phyloP scores from a whole-genome alignment of 2,797 vertebrate genomes.

The Sphaeramia orbicularis region DNA sequence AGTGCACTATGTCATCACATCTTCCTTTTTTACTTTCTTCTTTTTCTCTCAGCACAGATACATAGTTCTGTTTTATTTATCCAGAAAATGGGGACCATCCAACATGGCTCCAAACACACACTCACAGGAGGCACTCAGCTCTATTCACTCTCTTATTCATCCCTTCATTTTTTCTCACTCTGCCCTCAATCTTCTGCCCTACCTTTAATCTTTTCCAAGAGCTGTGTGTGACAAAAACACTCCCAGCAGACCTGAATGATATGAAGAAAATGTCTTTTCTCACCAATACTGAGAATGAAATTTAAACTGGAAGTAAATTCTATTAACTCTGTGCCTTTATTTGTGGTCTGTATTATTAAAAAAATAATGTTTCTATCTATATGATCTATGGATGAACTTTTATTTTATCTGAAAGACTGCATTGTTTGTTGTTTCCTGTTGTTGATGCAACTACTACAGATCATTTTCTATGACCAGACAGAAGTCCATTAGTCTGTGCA shows the following conservation, averaged over 20 bases:
- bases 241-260: neutral
- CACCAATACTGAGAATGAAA: neutral
- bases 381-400: too few relatives aligned
- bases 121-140: conserved; percentile 6
- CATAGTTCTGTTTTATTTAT: conserved; percentile 22
- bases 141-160: conserved; percentile 1
- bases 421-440: too few relatives aligned
- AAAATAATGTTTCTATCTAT: too few relatives aligned
- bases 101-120: neutral
- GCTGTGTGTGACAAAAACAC: neutral
- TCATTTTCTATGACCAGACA: too few relatives aligned
- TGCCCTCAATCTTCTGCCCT: conserved; percentile 8
- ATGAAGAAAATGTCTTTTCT: neutral
- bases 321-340: too few relatives aligned
- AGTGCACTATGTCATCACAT: neutral
- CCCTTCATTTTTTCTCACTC: conserved; percentile 1
- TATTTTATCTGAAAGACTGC: too few relatives aligned
- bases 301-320: too few relatives aligned
- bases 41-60: neutral
- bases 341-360: too few relatives aligned
- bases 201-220: conserved; percentile 1
- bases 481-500: too few relatives aligned
- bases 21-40: neutral
- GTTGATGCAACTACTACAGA: too few relatives aligned
- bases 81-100: conserved; percentile 20